Evolutionary conservation across 2,797 vertebrate species (phyloP), one percentile per base, ranked within the genome.

Genomic region (Bradypodion ventrale): DNA sequence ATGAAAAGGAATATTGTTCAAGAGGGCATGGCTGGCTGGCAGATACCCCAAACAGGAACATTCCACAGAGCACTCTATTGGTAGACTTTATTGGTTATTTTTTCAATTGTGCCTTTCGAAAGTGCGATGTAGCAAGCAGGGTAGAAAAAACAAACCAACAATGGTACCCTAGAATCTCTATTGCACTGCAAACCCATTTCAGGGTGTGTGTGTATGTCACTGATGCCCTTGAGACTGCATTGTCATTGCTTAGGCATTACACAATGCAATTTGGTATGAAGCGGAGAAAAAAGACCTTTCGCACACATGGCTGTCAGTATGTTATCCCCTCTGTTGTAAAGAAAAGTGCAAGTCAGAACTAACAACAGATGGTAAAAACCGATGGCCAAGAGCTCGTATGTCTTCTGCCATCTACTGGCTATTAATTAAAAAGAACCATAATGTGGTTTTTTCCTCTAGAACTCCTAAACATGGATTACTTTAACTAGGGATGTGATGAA

Each of bases 341-440:
- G 77, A 8, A 83, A 76, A 83, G 16, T 2, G 3, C 40, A 69
- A 7, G 40, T 16, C 42, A n/a, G 37, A 3, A 25, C 16, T 4
- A 63, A 2, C 21, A 60, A 25, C 16, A 32, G 15, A 32, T 44
- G 66, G 40, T 12, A 42, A 77, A 77, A 81, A 77, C 13, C 13
- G 9, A 19, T 15, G 52, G 15, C 2, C 7, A 32, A 40, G 25
- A 49, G 8, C 35, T 66, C 77, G 46, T 65, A 23, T 4, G 79
- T 49, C 65, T 42, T 77, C 7, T 66, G 73, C 59, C 82, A 87
- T 78, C 86, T 87, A 27, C 29, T 73, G 86, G 25, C 29, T 19
- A 46, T 35, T 37, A 37, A n/a, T n/a, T n/a, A n/a, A n/a, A 19
- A 35, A 72, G 13, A 63, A 65, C 16, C 72, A 63, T 35, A 52